Evolutionary conservation across 2,888 invertebrate genomes (phyloP).

Genomic region (Troides oblongomaculatus): DNA sequence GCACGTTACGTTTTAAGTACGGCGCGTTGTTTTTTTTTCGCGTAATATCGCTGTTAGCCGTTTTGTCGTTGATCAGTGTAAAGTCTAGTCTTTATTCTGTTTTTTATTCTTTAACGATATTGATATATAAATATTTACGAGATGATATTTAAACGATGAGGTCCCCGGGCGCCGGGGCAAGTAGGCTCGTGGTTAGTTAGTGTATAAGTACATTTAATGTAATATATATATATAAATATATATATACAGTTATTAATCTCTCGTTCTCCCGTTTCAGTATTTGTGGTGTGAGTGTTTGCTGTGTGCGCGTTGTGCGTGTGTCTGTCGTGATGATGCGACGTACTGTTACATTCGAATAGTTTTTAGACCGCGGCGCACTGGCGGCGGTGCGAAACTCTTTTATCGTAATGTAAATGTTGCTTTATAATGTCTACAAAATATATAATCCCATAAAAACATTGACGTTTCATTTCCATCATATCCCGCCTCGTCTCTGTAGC

Average conservation of each 20-base stretch:
- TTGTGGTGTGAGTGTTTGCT: slow-evolving; percentile 69
- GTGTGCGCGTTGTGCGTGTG: slow-evolving; percentile 48
- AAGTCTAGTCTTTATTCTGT: slow-evolving; percentile 81
- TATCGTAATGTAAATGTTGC: slow-evolving; percentile 80
- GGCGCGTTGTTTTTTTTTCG: slow-evolving; percentile 38
- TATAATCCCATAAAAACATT: slow-evolving; percentile 74
- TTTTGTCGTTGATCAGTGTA: slow-evolving; percentile 78
- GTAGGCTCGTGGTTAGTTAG: slow-evolving; percentile 77
- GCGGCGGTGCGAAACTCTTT: slow-evolving; percentile 68
- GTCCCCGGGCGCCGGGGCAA: slow-evolving; percentile 55
- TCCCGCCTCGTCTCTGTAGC: not conserved
- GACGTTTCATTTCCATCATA: slow-evolving; percentile 51
- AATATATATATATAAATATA: slow-evolving; percentile 38
- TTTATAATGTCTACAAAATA: slow-evolving; percentile 80
- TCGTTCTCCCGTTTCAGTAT: slow-evolving; percentile 76
- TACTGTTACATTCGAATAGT: slow-evolving; percentile 80
- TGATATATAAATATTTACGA: slow-evolving; percentile 73
- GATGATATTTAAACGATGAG: slow-evolving; percentile 76
- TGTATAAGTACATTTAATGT: slow-evolving; percentile 75
- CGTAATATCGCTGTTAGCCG: slow-evolving; percentile 72
- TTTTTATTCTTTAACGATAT: slow-evolving; percentile 73
- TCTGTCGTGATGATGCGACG: slow-evolving; percentile 61
- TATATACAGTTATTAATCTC: slow-evolving; percentile 74
- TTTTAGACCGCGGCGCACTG: slow-evolving; percentile 52
- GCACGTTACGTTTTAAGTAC: slow-evolving; percentile 47